Conservation (phyloP, 2,888 invertebrate species). For the Drosophila niveifrons region DNA sequence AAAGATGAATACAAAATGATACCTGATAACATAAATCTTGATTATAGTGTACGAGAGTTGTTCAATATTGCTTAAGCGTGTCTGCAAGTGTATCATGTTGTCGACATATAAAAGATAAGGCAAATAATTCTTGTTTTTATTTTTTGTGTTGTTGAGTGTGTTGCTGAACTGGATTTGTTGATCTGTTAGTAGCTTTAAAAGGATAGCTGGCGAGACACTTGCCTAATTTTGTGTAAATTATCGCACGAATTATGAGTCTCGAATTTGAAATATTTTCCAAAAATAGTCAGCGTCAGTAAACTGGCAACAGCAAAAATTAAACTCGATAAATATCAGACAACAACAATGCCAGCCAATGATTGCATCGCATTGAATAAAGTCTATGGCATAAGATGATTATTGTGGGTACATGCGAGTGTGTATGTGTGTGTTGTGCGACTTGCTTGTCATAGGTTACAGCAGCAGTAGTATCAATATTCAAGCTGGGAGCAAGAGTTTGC, state of each 20-base stretch:
- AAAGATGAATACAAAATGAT: neutral
- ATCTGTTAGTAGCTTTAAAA: conserved; percentile 59
- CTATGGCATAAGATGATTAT: neutral
- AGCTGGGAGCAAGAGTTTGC: conserved; percentile 45
- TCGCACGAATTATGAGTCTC: conserved; percentile 81
- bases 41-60: neutral
- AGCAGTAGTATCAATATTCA: conserved; percentile 69
- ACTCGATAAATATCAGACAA: conserved; percentile 71
- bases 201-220: conserved; percentile 77
- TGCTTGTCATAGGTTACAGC: conserved; percentile 28
- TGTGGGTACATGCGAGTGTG: conserved; percentile 2
- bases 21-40: neutral
- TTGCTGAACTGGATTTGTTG: conserved; percentile 23
- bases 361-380: conserved; percentile 15
- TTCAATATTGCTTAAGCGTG: neutral
- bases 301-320: conserved; percentile 56
- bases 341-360: conserved; percentile 34
- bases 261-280: conserved; percentile 74
- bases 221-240: conserved; percentile 81
- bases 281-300: conserved; percentile 60
- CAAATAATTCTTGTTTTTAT: conserved; percentile 16
- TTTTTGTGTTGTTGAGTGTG: neutral
- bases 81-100: conserved; percentile 1
- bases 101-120: neutral
- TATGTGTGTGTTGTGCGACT: conserved; percentile 24